Evolutionary conservation across 2,113 vertebrate species (phyloP).

Genomic region (Austrofundulus limnaeus): DNA sequence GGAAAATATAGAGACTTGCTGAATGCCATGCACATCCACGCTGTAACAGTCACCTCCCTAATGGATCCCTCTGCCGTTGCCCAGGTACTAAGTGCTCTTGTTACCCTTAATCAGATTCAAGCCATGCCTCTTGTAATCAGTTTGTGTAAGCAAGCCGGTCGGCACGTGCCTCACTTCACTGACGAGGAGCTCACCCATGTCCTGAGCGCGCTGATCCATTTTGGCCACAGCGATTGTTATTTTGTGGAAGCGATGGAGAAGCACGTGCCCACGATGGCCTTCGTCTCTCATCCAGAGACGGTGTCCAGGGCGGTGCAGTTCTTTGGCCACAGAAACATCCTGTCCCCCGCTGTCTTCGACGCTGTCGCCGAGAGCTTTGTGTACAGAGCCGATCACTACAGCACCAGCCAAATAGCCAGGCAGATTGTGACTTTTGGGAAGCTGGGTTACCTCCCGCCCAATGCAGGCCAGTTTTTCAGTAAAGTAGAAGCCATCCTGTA

Average conservation of each 20-base stretch:
- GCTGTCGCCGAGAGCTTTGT: conserved; percentile 85
- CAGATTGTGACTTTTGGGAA: conserved; percentile 85
- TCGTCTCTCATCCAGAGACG: conserved; percentile 76
- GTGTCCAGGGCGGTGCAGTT: conserved; percentile 83
- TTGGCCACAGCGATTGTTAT: conserved; percentile 80
- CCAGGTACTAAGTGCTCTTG: conserved; percentile 79
- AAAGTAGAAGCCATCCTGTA: conserved; percentile 84
- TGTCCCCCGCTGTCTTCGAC: conserved; percentile 83
- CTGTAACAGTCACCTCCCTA: conserved; percentile 55
- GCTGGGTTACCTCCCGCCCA: conserved; percentile 88
- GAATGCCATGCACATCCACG: conserved; percentile 78
- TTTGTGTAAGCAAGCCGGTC: conserved; percentile 82
- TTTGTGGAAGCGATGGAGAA: conserved; percentile 84
- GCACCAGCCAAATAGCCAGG: conserved; percentile 80
- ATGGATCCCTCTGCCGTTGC: conserved; percentile 78
- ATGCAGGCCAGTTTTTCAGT: conserved; percentile 80
- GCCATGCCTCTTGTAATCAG: conserved; percentile 81
- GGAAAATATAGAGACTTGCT: conserved; percentile 77
- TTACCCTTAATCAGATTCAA: conserved; percentile 78
- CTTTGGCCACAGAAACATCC: conserved; percentile 79
- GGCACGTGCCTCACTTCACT: conserved; percentile 79
- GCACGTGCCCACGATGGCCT: conserved; percentile 60
- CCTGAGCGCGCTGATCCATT: conserved; percentile 84
- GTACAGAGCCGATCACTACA: conserved; percentile 82
- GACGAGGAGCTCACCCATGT: conserved; percentile 81